Evolutionary conservation across 1,140 invertebrate genomes (phyloP), one percentile per base, ranked within the genome.

Genomic region (Lucilia sericata): DNA sequence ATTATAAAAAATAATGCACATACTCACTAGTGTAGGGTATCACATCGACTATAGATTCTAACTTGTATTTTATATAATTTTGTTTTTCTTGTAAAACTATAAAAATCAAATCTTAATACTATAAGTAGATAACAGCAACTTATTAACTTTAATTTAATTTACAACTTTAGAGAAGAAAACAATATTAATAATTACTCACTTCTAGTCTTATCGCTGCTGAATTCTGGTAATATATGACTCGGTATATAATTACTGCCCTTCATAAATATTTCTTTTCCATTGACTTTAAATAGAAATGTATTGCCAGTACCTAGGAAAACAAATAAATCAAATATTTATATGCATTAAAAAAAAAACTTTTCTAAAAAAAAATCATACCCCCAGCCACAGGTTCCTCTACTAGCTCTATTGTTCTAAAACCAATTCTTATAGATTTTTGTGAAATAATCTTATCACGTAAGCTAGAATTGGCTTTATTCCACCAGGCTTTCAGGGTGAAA

Each of bases 211-310:
- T 94, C 88, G 5, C 93, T 93, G 4, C 95, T 92, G 42, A 92
- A 86, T 92, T 98, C 98, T 1, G 97, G 97, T 78, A 99, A 94
- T 85, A 98, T 94, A 90, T 97, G 94, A 0, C 95, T 93, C 2
- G 98, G 98, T 88, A 99, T 98, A 94, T 96, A 98, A 91, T 99
- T 99, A 34, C 96, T 96, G 30, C 98, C 99, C 92, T 99, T 99
- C 86, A 97, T 95, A 89, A 99, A 99, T n/a, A 99, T 95, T 17
- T 96, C 94, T 5, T 96, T 88, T 0, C 93, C 95, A 91, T 99
- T 99, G 0, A 99, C 93, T 87, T 93, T 93, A 87, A 99, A 98
- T 87, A 96, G 97, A 91, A 99, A 99, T 14, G 94, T 95, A 1
- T 95, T 91, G 36, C 98, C 98, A 91, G 88, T 82, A 86, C 90